Conservation (phyloP, 2,113 vertebrate genomes). For the Albula glossodonta region DNA sequence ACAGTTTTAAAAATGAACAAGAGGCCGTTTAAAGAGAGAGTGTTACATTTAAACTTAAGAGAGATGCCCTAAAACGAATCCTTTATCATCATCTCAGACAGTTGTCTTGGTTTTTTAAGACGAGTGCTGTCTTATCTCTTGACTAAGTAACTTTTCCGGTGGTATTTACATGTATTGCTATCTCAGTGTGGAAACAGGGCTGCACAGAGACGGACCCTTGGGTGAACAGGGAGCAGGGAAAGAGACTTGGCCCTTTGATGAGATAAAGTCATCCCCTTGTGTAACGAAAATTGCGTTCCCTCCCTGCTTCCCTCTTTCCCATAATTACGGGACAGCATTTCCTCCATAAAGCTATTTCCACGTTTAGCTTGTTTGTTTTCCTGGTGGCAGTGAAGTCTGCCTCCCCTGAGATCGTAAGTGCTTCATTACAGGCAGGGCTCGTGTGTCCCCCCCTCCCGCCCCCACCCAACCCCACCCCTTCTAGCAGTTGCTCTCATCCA, state of each 20-base stretch:
- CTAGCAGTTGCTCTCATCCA: background rate
- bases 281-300: background rate
- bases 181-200: background rate
- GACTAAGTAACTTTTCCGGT: too few relatives aligned
- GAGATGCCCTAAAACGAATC: background rate
- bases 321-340: conserved; percentile 3
- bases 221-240: too few relatives aligned
- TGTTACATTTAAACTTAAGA: background rate
- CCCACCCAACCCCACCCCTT: background rate
- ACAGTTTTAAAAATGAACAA: too few relatives aligned
- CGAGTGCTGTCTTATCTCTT: too few relatives aligned
- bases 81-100: too few relatives aligned
- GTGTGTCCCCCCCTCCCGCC: background rate
- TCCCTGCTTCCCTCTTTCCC: background rate
- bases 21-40: background rate
- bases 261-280: background rate
- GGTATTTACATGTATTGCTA: too few relatives aligned
- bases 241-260: background rate
- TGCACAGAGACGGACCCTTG: background rate
- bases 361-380: conserved; percentile 21
- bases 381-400: conserved; percentile 12
- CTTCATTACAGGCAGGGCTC: conserved; percentile 4
- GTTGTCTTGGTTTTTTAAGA: too few relatives aligned
- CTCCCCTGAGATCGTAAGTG: conserved; percentile 25
- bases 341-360: conserved; percentile 12